phyloP scores from a whole-genome alignment of 2,797 vertebrate genomes.

The Lerista edwardsae region DNA sequence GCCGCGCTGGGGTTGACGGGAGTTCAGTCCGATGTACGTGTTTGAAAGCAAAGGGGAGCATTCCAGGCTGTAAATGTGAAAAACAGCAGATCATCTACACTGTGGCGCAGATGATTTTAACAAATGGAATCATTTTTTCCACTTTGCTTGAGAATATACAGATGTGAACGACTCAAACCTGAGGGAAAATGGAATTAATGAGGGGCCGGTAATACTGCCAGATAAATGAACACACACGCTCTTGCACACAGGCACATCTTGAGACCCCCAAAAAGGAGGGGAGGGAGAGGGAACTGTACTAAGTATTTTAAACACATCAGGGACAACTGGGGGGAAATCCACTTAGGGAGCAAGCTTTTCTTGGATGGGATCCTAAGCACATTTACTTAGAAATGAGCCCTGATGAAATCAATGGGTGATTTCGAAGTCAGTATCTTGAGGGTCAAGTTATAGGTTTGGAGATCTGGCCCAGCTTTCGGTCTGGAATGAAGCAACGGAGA shows the following conservation, averaged over 20 bases:
- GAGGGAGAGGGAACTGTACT: neutral
- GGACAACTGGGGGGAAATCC: neutral
- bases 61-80: slow-evolving; percentile 73
- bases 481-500: slow-evolving; percentile 40
- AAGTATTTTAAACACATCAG: slow-evolving; percentile 15
- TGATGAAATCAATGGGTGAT: neutral
- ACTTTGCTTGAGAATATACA: slow-evolving; percentile 59
- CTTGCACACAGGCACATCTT: neutral
- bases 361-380: neutral
- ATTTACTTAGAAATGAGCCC: neutral
- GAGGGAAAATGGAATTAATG: slow-evolving; percentile 29
- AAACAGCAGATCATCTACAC: slow-evolving; percentile 67
- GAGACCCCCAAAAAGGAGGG: neutral
- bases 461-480: slow-evolving; percentile 19
- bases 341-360: slow-evolving; percentile 19
- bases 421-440: neutral
- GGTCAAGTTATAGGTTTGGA: slow-evolving; percentile 25
- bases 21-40: slow-evolving; percentile 72
- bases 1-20: slow-evolving; percentile 57
- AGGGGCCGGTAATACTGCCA: slow-evolving; percentile 25
- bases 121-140: slow-evolving; percentile 55
- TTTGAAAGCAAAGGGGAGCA: slow-evolving; percentile 53
- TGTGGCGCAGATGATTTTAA: slow-evolving; percentile 42
- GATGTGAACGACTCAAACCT: slow-evolving; percentile 55
- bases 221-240: slow-evolving; percentile 7